These are phyloP conservation scores for Pelosia muscerda DNA, from an alignment of 2,888 invertebrate species.

Conservation along the genomic window DNA sequence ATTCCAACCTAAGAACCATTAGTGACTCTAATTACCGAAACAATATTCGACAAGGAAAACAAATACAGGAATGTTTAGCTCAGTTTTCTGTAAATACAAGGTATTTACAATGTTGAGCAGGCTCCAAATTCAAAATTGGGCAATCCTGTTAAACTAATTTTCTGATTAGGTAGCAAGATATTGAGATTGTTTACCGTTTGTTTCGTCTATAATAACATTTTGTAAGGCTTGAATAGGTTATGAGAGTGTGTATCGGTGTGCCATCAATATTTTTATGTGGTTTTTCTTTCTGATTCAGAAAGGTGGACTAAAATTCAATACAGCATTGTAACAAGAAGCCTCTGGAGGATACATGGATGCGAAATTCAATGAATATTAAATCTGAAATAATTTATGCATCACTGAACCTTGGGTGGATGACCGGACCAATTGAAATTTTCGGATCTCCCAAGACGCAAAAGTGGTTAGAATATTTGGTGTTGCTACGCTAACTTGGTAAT, in stretches of 20 bases:
- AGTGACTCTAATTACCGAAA: too few species aligned
- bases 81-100: background rate
- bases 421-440: background rate
- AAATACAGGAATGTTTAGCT: background rate
- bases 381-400: background rate
- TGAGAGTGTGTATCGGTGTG: background rate
- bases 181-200: background rate
- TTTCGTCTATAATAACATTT: background rate
- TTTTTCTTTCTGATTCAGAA: background rate
- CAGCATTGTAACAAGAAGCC: background rate
- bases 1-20: too few species aligned
- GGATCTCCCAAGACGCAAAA: background rate
- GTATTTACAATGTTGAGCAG: background rate
- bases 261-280: background rate
- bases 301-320: conserved; percentile 4
- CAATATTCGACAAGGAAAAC: too few species aligned
- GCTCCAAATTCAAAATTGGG: background rate
- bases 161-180: background rate
- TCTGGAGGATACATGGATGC: background rate
- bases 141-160: background rate
- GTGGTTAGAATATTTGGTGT: conserved; percentile 8
- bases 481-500: background rate
- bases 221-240: background rate
- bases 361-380: conserved; percentile 3
- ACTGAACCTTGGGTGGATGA: background rate